Percentiles rank a stretch among this genome's conserved stretches.
Evolutionary conservation across 2,797 vertebrate genomes (phyloP).

Genomic region (Mergus octosetaceus): DNA sequence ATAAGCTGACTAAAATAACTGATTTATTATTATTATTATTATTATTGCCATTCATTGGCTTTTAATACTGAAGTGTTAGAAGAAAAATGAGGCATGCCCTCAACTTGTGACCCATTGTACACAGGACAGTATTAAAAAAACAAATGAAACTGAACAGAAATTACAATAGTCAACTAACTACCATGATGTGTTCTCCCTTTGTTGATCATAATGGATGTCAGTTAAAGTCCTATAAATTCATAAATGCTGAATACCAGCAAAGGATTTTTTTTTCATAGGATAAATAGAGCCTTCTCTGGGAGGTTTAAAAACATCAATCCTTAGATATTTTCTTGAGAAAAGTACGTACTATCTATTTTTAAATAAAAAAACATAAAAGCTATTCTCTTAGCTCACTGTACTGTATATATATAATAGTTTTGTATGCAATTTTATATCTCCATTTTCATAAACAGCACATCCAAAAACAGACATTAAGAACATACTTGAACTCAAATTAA

Average conservation of each 20-base stretch:
- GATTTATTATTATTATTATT: background rate
- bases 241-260: background rate
- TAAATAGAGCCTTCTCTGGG: background rate
- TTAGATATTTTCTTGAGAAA: background rate
- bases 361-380: constrained; percentile 1
- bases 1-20: background rate
- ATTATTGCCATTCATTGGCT: background rate
- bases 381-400: constrained; percentile 13
- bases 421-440: constrained; percentile 34
- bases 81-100: background rate
- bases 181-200: background rate
- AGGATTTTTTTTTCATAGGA: background rate
- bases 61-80: background rate
- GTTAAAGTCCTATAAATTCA: background rate
- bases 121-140: background rate
- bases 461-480: constrained; percentile 40
- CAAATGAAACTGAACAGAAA: background rate
- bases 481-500: constrained; percentile 66
- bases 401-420: background rate
- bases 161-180: background rate
- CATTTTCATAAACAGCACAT: constrained; percentile 50
- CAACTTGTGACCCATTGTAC: background rate
- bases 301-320: background rate
- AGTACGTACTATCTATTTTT: background rate
- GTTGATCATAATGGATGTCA: rapidly evolving